phyloP scores from a whole-genome alignment of 1,140 invertebrate genomes.

The Macrobrachium nipponense region DNA sequence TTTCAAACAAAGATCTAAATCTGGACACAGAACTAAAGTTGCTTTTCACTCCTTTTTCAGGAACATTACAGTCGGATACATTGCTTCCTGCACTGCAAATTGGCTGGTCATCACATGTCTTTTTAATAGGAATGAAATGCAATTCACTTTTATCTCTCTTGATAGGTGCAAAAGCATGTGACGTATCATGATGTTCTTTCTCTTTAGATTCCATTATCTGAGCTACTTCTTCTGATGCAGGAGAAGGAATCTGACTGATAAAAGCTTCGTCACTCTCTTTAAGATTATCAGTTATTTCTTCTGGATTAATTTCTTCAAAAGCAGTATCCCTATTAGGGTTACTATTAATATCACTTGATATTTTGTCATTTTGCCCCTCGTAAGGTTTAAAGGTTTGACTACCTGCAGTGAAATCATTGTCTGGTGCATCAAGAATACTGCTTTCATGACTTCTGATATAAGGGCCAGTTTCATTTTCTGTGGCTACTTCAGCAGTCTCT shows the following conservation, averaged over 20 bases:
- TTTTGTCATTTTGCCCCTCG: too few relatives aligned
- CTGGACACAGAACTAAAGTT: constrained; percentile 25
- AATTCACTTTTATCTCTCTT: background rate
- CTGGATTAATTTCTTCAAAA: background rate
- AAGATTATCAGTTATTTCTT: background rate
- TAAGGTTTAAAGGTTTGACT: too few relatives aligned
- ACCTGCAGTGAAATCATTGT: too few relatives aligned
- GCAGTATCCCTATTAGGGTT: background rate
- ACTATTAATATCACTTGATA: too few relatives aligned
- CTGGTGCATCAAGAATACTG: too few relatives aligned
- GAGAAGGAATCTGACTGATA: background rate
- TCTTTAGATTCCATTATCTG: background rate
- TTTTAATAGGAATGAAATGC: constrained; percentile 11
- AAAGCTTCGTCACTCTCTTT: background rate
- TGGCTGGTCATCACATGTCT: background rate
- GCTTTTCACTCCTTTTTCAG: too few relatives aligned
- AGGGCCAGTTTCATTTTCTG: too few relatives aligned
- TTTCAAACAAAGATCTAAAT: constrained; percentile 40
- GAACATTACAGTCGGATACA: too few relatives aligned
- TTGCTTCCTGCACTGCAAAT: too few relatives aligned
- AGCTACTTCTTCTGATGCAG: constrained; percentile 26
- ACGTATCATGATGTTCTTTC: background rate
- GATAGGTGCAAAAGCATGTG: background rate
- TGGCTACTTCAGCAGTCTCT: too few relatives aligned
- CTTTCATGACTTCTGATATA: too few relatives aligned